Conservation (phyloP, 2,888 invertebrate genomes). For the Hololepta plana region DNA sequence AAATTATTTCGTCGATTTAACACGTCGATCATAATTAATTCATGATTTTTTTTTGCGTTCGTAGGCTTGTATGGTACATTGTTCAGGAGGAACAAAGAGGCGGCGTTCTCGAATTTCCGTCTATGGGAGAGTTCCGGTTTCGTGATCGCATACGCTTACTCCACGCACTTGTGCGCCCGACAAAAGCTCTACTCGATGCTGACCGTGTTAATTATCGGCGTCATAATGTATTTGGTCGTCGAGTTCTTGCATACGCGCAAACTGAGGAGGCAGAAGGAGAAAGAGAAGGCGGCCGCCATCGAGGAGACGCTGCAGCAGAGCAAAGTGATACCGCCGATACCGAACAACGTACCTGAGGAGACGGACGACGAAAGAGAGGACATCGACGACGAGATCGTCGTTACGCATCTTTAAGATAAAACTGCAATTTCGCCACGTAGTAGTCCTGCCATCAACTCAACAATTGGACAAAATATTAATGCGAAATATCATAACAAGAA, state of each 20-base stretch:
- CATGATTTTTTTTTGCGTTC: conserved; percentile 12
- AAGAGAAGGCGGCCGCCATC: conserved; percentile 39
- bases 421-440: conserved; percentile 5
- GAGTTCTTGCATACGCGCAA: conserved; percentile 71
- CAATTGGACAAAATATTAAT: no score
- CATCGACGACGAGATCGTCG: conserved; percentile 74
- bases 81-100: conserved; percentile 77
- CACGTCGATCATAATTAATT: no score
- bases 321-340: conserved; percentile 26
- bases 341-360: conserved; percentile 41
- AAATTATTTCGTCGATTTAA: no score
- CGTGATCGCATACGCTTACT: conserved; percentile 78
- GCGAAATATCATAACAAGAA: no score
- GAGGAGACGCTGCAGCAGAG: conserved; percentile 31
- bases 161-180: conserved; percentile 66
- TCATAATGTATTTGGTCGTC: conserved; percentile 60
- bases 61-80: conserved; percentile 70
- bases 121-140: conserved; percentile 84
- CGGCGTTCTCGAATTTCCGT: conserved; percentile 80
- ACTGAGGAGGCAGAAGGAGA: conserved; percentile 52
- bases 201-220: conserved; percentile 54
- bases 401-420: conserved; percentile 70
- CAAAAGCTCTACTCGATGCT: conserved; percentile 77
- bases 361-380: conserved; percentile 77
- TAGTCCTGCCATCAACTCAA: no score